These are phyloP conservation scores for Artemia sp. DNA, from an alignment of 2,888 invertebrate genomes.

Conservation along the genomic window DNA sequence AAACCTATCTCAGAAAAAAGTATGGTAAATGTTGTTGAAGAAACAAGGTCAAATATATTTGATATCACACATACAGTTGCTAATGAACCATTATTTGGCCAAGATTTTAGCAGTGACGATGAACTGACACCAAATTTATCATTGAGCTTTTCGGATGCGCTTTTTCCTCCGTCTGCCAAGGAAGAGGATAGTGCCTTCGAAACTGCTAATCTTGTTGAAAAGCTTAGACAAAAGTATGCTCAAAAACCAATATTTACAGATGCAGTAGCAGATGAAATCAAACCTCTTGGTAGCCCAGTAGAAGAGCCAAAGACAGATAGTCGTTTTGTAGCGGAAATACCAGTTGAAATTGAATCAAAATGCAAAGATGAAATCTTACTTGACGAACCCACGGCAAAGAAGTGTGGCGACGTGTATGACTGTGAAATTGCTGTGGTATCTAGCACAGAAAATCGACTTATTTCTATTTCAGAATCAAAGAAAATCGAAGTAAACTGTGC, in stretches of 20 bases:
- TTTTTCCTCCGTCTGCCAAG: conserved; percentile 55
- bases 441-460: not conserved
- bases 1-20: not conserved
- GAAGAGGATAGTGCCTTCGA: conserved; percentile 67
- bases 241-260: conserved; percentile 41
- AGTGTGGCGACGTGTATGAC: not conserved
- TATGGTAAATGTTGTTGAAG: not conserved
- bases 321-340: not conserved
- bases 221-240: conserved; percentile 51
- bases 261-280: not conserved
- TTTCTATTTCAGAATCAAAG: not conserved
- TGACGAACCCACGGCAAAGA: not conserved
- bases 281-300: not conserved
- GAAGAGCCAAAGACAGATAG: not conserved
- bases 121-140: conserved; percentile 35
- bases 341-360: conserved; percentile 6
- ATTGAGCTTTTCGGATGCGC: conserved; percentile 47
- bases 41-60: not conserved
- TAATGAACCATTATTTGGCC: conserved; percentile 46
- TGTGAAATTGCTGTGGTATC: no score
- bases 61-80: conserved; percentile 3
- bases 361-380: not conserved
- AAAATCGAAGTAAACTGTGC: not conserved
- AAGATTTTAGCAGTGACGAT: conserved; percentile 24
- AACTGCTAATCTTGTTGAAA: conserved; percentile 65